A percentile compares a stretch with the other conserved stretches of the same genome.
Conservation (phyloP, 2,888 invertebrate genomes). For the Trichogramma dendrolimi region DNA sequence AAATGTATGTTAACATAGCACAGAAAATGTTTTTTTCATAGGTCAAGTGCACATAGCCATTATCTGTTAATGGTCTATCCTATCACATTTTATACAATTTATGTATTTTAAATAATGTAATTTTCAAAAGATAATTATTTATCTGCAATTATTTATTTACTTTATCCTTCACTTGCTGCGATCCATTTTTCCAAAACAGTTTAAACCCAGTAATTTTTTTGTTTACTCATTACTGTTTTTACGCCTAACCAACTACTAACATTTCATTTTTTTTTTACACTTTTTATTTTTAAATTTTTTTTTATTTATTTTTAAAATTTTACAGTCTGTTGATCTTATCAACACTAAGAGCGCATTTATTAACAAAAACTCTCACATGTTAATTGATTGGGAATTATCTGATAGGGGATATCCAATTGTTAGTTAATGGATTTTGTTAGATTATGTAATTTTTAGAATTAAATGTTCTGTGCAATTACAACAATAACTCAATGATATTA, state of each 20-base stretch:
- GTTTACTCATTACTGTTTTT: slow-evolving; percentile 29
- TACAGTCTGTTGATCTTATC: slow-evolving; percentile 41
- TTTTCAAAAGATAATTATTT: slow-evolving; percentile 3
- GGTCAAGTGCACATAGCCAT: slow-evolving; percentile 10
- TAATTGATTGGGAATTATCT: slow-evolving; percentile 44
- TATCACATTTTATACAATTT: slow-evolving; percentile 18
- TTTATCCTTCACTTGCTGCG: slow-evolving; percentile 21
- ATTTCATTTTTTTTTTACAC: slow-evolving; percentile 38
- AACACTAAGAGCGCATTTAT: slow-evolving; percentile 47
- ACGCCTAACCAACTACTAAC: slow-evolving; percentile 42
- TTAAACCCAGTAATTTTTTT: slow-evolving; percentile 23
- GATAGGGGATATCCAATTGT: slow-evolving; percentile 4
- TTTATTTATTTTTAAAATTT: slow-evolving; percentile 28
- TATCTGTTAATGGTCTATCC: slow-evolving; percentile 2
- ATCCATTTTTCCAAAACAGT: slow-evolving; percentile 25
- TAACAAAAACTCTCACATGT: slow-evolving; percentile 42
- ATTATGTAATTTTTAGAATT: slow-evolving; percentile 21
- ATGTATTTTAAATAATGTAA: slow-evolving; percentile 31
- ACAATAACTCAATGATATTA: slow-evolving; percentile 18
- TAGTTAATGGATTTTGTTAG: slow-evolving; percentile 18
- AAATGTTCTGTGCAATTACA: slow-evolving; percentile 14
- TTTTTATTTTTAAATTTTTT: slow-evolving; percentile 35
- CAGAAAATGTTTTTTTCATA: slow-evolving; percentile 11
- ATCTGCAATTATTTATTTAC: slow-evolving; percentile 20
- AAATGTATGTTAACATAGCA: slow-evolving; percentile 44